These are phyloP conservation scores for Carassius auratus DNA, from an alignment of 2,113 vertebrate genomes.

Conservation along the genomic window DNA sequence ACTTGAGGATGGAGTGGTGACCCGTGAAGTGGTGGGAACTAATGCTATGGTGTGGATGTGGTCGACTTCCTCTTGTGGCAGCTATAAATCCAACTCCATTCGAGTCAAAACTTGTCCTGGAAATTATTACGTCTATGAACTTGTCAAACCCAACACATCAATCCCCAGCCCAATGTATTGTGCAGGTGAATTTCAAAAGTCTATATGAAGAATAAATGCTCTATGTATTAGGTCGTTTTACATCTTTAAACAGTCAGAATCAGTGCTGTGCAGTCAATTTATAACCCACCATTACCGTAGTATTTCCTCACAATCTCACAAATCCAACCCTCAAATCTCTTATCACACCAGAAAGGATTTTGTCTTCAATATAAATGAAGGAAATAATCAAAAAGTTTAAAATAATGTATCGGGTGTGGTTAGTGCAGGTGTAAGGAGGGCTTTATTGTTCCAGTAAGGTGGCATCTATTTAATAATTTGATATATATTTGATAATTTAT, in stretches of 20 bases:
- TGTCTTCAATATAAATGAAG: too few relatives aligned
- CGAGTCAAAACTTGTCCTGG: slow-evolving; percentile 4
- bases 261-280: background rate
- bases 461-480: too few relatives aligned
- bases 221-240: background rate
- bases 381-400: too few relatives aligned
- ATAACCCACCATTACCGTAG: background rate
- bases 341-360: too few relatives aligned
- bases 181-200: background rate
- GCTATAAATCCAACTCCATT: background rate
- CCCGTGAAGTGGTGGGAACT: background rate
- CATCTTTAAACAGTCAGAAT: background rate
- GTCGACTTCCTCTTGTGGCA: background rate
- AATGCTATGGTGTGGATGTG: background rate
- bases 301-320: background rate
- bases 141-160: background rate
- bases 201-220: background rate
- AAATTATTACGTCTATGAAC: background rate
- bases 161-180: background rate
- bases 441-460: too few relatives aligned
- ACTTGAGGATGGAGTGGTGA: slow-evolving; percentile 8
- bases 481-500: too few relatives aligned
- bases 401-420: too few relatives aligned
- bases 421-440: too few relatives aligned
- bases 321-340: background rate